Conservation (phyloP, 2,113 vertebrate genomes). For the Cottus gobio region DNA sequence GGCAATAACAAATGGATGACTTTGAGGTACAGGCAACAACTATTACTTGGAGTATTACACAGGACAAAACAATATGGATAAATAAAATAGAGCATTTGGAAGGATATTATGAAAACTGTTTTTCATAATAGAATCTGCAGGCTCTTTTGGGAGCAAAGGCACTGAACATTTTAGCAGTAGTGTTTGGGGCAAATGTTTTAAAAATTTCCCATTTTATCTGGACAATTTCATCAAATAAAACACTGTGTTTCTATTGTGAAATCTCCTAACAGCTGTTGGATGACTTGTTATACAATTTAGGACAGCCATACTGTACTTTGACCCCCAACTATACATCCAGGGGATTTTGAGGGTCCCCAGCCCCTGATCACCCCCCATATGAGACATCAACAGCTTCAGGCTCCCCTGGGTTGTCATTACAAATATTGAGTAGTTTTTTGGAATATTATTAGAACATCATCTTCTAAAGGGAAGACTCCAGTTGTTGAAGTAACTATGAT, state of each 20-base stretch:
- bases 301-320: background rate
- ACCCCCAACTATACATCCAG: background rate
- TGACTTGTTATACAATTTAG: background rate
- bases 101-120: slow-evolving; percentile 30
- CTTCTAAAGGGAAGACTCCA: background rate
- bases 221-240: background rate
- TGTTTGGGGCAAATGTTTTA: background rate
- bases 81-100: slow-evolving; percentile 41
- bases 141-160: slow-evolving; percentile 12
- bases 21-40: slow-evolving; percentile 34
- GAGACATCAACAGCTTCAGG: background rate
- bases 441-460: background rate
- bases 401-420: background rate
- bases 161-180: background rate
- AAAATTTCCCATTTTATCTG: background rate
- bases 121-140: slow-evolving; percentile 9
- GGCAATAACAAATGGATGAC: slow-evolving; percentile 27
- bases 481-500: background rate
- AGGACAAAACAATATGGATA: slow-evolving; percentile 55
- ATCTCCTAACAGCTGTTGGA: background rate
- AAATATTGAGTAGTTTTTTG: background rate
- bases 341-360: background rate
- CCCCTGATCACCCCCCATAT: background rate
- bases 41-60: slow-evolving; percentile 43
- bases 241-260: background rate